phyloP scores from a whole-genome alignment of 2,113 vertebrate genomes.

The Eupsittula cactorum region DNA sequence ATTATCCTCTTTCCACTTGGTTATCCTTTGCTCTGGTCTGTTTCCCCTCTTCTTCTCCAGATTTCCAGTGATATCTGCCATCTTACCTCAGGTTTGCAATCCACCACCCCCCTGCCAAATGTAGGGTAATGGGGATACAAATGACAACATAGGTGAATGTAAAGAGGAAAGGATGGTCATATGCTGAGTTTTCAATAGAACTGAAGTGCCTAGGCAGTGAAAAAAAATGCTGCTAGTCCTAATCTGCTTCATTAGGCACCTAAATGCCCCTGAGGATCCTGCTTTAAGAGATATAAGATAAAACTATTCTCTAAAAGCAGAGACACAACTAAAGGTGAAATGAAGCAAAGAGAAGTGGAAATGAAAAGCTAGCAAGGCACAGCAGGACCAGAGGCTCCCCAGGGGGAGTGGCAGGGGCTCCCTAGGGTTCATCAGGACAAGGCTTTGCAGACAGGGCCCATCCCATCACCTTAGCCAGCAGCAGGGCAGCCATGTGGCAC shows the following conservation, averaged over 20 bases:
- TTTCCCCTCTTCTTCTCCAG: neutral
- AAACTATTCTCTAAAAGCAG: neutral
- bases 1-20: neutral
- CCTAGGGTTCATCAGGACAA: no score
- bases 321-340: neutral
- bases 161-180: neutral
- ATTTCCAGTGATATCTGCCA: neutral
- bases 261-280: neutral
- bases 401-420: accelerated
- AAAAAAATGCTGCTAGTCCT: neutral
- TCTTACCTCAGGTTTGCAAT: neutral
- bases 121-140: neutral
- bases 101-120: neutral
- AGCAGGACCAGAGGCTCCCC: accelerated
- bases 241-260: slow-evolving; percentile 31
- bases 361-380: accelerated
- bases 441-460: accelerated
- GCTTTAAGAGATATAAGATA: neutral
- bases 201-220: neutral
- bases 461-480: accelerated
- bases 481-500: accelerated
- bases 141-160: neutral
- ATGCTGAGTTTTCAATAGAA: neutral
- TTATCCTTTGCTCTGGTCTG: neutral
- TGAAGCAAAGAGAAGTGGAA: neutral